A percentile compares a stretch with the other conserved stretches of the same genome.
These are phyloP conservation scores for Copidosoma floridanum DNA, from an alignment of 1,140 invertebrate genomes.

Conservation along the genomic window DNA sequence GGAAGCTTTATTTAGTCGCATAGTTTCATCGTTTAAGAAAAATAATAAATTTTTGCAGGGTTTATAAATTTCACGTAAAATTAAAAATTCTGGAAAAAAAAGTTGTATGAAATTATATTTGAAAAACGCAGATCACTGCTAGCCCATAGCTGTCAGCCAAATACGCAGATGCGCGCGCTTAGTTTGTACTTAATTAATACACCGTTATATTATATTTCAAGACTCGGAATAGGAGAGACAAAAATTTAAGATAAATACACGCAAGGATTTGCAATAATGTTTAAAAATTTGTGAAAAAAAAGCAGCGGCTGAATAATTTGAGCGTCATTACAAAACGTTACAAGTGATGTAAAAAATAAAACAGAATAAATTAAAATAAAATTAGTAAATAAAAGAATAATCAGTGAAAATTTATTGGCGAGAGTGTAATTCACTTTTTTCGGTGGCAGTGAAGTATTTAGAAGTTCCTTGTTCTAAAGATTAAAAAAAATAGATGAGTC, in stretches of 20 bases:
- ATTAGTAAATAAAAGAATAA: too few relatives aligned
- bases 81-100: neutral
- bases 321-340: too few relatives aligned
- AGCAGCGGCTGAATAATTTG: too few relatives aligned
- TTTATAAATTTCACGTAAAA: too few relatives aligned
- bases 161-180: constrained; percentile 4
- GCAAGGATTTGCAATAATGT: constrained; percentile 2
- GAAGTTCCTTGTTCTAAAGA: neutral
- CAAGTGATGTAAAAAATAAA: too few relatives aligned
- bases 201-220: constrained; percentile 1
- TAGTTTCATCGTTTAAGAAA: too few relatives aligned
- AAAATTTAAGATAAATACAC: neutral
- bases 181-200: constrained; percentile 22
- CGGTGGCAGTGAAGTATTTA: neutral
- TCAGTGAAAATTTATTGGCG: too few relatives aligned
- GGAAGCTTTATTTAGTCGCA: too few relatives aligned
- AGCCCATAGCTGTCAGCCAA: neutral
- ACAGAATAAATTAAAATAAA: too few relatives aligned
- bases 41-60: too few relatives aligned
- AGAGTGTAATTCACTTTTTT: neutral
- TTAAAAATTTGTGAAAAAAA: constrained; percentile 2
- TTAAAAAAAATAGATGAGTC: too few relatives aligned
- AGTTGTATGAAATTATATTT: too few relatives aligned
- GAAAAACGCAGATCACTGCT: neutral
- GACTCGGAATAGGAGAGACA: neutral